phyloP scores from a whole-genome alignment of 2,888 invertebrate species.

The Carabus problematicus region DNA sequence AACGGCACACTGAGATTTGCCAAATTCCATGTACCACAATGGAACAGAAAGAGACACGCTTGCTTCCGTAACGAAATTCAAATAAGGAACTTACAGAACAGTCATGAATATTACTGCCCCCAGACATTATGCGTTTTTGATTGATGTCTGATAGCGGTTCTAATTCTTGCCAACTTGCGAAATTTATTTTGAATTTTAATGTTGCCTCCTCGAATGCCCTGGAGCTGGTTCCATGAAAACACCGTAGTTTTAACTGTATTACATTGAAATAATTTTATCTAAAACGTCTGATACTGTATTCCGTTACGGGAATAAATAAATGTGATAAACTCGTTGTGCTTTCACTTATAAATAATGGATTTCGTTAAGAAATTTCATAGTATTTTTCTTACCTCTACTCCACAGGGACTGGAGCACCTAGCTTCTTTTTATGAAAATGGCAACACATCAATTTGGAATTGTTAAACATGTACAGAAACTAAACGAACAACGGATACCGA shows the following conservation, averaged over 20 bases:
- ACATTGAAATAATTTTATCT: neutral
- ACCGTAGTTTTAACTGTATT: constrained; percentile 1
- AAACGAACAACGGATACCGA: no score
- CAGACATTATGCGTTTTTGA: constrained; percentile 19
- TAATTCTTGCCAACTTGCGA: constrained; percentile 22
- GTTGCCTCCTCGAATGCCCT: neutral
- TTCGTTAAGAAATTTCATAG: no score
- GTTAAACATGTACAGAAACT: no score
- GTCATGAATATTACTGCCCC: constrained; percentile 12
- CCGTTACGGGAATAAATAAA: no score
- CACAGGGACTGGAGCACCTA: no score
- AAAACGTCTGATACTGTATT: no score
- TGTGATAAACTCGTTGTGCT: no score
- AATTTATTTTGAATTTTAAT: constrained; percentile 24
- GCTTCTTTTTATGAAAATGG: no score
- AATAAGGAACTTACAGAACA: neutral
- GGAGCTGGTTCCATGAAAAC: constrained; percentile 6
- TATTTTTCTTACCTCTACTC: no score
- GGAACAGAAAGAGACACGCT: neutral
- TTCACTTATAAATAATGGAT: no score
- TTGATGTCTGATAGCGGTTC: constrained; percentile 17
- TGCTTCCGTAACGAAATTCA: neutral
- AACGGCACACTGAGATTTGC: neutral
- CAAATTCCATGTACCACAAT: neutral
- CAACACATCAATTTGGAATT: no score